Percentiles rank a stretch among this genome's conserved stretches.
Evolutionary conservation across 2,113 vertebrate species (phyloP).

Genomic region (Clarias magur): DNA sequence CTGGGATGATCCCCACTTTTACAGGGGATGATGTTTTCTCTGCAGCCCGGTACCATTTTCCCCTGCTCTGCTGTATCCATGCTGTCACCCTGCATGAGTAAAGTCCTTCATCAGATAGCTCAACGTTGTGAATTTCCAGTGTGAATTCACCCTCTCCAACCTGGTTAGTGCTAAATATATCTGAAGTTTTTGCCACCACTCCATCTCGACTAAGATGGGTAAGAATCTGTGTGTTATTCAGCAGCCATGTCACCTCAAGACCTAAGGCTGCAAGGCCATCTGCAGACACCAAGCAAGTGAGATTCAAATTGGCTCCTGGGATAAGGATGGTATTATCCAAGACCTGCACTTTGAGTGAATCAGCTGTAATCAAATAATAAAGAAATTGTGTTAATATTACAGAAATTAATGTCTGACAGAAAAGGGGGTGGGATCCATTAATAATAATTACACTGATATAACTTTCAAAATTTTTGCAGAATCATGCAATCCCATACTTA

Average conservation of each 20-base stretch:
- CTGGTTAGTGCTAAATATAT: constrained; percentile 58
- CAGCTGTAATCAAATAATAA: constrained; percentile 58
- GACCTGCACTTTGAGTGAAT: constrained; percentile 66
- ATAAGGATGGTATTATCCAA: constrained; percentile 52
- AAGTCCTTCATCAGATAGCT: constrained; percentile 58
- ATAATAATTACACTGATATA: background rate
- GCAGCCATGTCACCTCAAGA: constrained; percentile 74
- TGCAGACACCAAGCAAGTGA: constrained; percentile 66
- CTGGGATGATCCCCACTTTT: constrained; percentile 62
- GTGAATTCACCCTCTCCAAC: constrained; percentile 59
- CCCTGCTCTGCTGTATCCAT: constrained; percentile 61
- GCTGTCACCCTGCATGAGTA: constrained; percentile 69
- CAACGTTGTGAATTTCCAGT: constrained; percentile 60
- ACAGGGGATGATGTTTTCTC: constrained; percentile 70
- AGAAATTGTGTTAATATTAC: constrained; percentile 18
- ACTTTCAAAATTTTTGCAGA: background rate
- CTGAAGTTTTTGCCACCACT: constrained; percentile 59
- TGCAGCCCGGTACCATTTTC: constrained; percentile 67
- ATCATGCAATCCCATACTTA: background rate
- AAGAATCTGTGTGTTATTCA: constrained; percentile 55
- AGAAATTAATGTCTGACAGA: background rate
- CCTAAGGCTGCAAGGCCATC: constrained; percentile 61
- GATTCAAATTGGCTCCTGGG: constrained; percentile 62
- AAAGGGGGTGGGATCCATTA: background rate
- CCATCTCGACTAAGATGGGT: constrained; percentile 69